Evolutionary conservation across 2,888 invertebrate species (phyloP).

Genomic region (Eledone cirrhosa): DNA sequence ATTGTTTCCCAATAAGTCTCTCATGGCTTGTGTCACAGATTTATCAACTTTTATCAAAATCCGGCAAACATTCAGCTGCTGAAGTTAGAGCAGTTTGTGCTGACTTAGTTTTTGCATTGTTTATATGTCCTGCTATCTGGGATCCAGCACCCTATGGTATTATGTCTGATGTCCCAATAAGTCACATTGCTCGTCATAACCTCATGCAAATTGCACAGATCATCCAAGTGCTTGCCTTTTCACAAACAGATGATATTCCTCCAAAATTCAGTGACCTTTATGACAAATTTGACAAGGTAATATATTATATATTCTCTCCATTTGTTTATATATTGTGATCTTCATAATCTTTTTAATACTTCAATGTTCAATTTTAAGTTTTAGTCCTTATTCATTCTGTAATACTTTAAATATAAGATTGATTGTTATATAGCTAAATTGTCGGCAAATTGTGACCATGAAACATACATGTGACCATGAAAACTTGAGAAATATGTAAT

Average conservation of each 20-base stretch:
- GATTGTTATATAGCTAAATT: too few relatives aligned
- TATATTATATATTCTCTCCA: slow-evolving; percentile 8
- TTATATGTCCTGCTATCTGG: slow-evolving; percentile 95
- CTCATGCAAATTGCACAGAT: slow-evolving; percentile 83
- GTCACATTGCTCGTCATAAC: slow-evolving; percentile 87
- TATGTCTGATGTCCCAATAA: slow-evolving; percentile 86
- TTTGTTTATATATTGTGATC: too few relatives aligned
- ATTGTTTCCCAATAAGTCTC: slow-evolving; percentile 86
- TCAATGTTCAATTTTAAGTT: too few relatives aligned
- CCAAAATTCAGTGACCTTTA: slow-evolving; percentile 80
- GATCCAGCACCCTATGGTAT: slow-evolving; percentile 96
- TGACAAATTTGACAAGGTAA: slow-evolving; percentile 78
- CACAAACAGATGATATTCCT: slow-evolving; percentile 84
- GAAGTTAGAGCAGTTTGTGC: slow-evolving; percentile 78
- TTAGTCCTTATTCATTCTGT: too few relatives aligned
- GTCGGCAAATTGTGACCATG: too few relatives aligned
- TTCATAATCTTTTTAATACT: too few relatives aligned
- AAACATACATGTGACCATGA: too few relatives aligned
- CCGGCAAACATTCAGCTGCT: slow-evolving; percentile 70
- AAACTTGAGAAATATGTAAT: too few relatives aligned
- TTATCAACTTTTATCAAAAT: slow-evolving; percentile 70
- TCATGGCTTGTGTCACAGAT: slow-evolving; percentile 87
- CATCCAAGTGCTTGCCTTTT: slow-evolving; percentile 87
- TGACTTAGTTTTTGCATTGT: slow-evolving; percentile 90
- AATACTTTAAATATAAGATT: too few relatives aligned